These are phyloP conservation scores for Seira sanloemensis DNA, from an alignment of 2,888 invertebrate genomes.

Conservation along the genomic window DNA sequence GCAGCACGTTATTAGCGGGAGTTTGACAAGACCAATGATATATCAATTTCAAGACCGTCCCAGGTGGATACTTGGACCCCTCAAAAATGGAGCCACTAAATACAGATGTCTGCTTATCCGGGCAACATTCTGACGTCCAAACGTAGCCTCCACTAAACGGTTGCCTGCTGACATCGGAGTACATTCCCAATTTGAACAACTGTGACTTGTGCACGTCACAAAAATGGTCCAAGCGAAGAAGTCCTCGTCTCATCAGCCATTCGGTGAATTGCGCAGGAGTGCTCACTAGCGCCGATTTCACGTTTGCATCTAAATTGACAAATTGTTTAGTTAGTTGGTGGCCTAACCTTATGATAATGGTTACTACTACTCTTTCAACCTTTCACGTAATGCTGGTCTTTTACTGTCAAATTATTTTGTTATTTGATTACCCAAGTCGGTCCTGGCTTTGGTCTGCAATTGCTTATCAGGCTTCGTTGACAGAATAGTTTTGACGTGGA, in stretches of 20 bases:
- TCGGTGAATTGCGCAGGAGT: conserved; percentile 91
- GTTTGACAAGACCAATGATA: conserved; percentile 96
- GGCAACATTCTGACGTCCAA: conserved; percentile 93
- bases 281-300: conserved; percentile 88
- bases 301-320: conserved; percentile 81
- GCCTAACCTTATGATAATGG: too few species aligned
- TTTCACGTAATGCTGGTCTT: too few species aligned
- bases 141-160: conserved; percentile 93
- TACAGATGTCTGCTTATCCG: conserved; percentile 89
- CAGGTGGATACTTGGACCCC: conserved; percentile 89
- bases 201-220: conserved; percentile 81
- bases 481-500: conserved; percentile 87
- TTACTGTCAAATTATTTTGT: neutral
- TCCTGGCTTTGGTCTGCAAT: conserved; percentile 75
- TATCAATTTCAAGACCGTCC: conserved; percentile 87
- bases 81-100: conserved; percentile 92
- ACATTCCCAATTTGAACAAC: conserved; percentile 89
- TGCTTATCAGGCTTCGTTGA: conserved; percentile 79
- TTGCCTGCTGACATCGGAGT: conserved; percentile 89
- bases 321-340: too few species aligned
- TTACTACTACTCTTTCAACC: too few species aligned
- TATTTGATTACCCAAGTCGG: conserved; percentile 76
- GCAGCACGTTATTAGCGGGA: conserved; percentile 89
- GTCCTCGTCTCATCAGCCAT: conserved; percentile 91
- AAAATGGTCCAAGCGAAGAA: conserved; percentile 87